Percentiles rank a stretch among this genome's conserved stretches.
Evolutionary conservation across 2,888 invertebrate genomes (phyloP).

Genomic region (Idaea straminata): DNA sequence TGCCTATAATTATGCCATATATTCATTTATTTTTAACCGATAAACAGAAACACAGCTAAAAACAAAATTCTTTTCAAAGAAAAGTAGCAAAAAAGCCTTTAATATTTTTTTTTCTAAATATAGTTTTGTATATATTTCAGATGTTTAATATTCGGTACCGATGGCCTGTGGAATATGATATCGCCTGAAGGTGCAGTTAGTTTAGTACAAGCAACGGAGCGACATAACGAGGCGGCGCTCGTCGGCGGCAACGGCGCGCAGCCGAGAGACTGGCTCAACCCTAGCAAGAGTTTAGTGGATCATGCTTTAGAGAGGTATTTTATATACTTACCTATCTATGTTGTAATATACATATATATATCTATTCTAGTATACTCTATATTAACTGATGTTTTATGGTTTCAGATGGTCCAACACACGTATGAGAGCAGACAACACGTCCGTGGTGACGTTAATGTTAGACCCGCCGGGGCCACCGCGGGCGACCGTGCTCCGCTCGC

Average conservation of each 20-base stretch:
- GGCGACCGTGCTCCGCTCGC: constrained; percentile 80
- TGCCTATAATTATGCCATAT: too few species aligned
- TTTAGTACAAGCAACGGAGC: constrained; percentile 90
- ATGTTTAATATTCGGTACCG: constrained; percentile 97
- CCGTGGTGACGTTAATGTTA: constrained; percentile 93
- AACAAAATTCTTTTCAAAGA: too few species aligned
- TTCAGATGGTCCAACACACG: constrained; percentile 89
- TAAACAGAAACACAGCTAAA: too few species aligned
- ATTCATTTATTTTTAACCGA: too few species aligned
- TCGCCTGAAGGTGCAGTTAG: constrained; percentile 90
- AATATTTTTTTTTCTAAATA: not conserved
- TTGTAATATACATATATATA: too few species aligned
- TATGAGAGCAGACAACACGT: constrained; percentile 97
- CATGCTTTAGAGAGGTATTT: constrained; percentile 83
- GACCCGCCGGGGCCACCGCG: constrained; percentile 93
- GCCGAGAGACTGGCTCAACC: constrained; percentile 88
- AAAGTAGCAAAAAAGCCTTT: too few species aligned
- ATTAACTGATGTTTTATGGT: constrained; percentile 8
- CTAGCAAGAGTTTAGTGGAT: constrained; percentile 93
- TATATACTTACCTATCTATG: not conserved
- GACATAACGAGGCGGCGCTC: constrained; percentile 86
- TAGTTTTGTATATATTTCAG: constrained; percentile 53
- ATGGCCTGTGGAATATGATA: constrained; percentile 98
- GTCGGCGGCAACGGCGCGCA: constrained; percentile 67
- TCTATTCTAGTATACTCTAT: not conserved